phyloP scores from a whole-genome alignment of 2,797 vertebrate species.

The Lateolabrax maculatus region DNA sequence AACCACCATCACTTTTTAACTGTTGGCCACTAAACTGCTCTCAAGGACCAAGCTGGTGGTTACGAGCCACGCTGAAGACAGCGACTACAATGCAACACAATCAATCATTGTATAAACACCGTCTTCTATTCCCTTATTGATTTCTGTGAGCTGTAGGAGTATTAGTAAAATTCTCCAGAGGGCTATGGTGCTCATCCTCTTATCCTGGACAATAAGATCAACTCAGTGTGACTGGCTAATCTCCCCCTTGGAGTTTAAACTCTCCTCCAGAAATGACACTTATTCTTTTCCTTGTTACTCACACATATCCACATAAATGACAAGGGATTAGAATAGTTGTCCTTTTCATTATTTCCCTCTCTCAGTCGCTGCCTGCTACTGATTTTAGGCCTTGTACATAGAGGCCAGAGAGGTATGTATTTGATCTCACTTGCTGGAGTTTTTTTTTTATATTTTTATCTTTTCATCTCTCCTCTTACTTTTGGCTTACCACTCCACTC shows the following conservation, averaged over 20 bases:
- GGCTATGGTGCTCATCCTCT: slow-evolving; percentile 73
- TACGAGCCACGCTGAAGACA: slow-evolving; percentile 43
- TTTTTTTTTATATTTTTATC: slow-evolving; percentile 39
- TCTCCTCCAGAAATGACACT: slow-evolving; percentile 66
- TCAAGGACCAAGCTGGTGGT: slow-evolving; percentile 36
- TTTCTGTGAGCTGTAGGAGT: slow-evolving; percentile 65
- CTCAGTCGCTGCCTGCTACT: slow-evolving; percentile 25
- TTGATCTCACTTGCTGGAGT: slow-evolving; percentile 24
- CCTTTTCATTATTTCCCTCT: slow-evolving; percentile 51
- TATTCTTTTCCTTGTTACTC: slow-evolving; percentile 55
- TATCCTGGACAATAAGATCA: slow-evolving; percentile 82
- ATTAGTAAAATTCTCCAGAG: slow-evolving; percentile 74
- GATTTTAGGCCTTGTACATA: slow-evolving; percentile 40
- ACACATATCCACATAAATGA: slow-evolving; percentile 58
- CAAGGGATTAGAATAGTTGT: slow-evolving; percentile 67
- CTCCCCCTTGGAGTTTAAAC: slow-evolving; percentile 69
- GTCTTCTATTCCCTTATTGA: slow-evolving; percentile 70
- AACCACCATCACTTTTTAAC: slow-evolving; percentile 16
- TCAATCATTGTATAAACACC: slow-evolving; percentile 60
- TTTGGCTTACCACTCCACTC: not conserved
- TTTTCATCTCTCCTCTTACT: slow-evolving; percentile 40
- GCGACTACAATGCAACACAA: slow-evolving; percentile 48
- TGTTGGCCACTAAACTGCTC: slow-evolving; percentile 34
- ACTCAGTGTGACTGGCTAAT: slow-evolving; percentile 78
- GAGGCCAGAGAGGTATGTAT: slow-evolving; percentile 24